These are phyloP conservation scores for Macaria notata DNA, from an alignment of 2,888 invertebrate species.

Conservation along the genomic window DNA sequence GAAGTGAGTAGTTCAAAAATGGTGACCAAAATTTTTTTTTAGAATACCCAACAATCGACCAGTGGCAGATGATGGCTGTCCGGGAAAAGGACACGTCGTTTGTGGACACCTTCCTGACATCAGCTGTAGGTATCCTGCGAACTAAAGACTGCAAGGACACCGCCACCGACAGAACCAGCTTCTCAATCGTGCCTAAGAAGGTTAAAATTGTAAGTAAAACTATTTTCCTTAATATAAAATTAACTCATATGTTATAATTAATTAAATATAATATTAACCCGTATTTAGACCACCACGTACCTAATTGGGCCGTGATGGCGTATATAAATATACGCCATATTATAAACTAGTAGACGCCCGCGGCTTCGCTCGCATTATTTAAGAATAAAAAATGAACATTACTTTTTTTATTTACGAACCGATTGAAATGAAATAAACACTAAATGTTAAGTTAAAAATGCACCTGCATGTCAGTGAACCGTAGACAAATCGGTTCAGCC, in stretches of 20 bases:
- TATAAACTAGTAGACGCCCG: no score
- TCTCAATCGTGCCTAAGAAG: conserved; percentile 89
- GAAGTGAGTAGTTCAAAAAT: no score
- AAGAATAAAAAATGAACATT: no score
- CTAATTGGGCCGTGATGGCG: no score
- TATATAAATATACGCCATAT: no score
- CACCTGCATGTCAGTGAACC: no score
- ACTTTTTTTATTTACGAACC: no score
- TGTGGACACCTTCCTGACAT: conserved; percentile 91
- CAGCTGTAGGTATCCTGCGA: conserved; percentile 90
- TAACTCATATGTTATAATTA: not conserved
- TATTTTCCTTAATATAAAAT: not conserved
- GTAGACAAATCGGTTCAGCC: no score
- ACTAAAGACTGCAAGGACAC: conserved; percentile 80
- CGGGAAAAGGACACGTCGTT: conserved; percentile 92
- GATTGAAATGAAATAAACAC: no score
- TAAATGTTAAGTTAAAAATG: no score
- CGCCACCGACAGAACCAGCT: conserved; percentile 84
- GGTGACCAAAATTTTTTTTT: conserved; percentile 28
- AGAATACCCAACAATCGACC: conserved; percentile 87
- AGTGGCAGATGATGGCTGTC: conserved; percentile 91
- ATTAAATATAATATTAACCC: not conserved
- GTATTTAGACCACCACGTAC: no score
- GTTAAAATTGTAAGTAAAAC: conserved; percentile 85
- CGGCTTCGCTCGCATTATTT: no score